Conservation (phyloP, 2,113 vertebrate species). For the Antechinus flavipes region DNA sequence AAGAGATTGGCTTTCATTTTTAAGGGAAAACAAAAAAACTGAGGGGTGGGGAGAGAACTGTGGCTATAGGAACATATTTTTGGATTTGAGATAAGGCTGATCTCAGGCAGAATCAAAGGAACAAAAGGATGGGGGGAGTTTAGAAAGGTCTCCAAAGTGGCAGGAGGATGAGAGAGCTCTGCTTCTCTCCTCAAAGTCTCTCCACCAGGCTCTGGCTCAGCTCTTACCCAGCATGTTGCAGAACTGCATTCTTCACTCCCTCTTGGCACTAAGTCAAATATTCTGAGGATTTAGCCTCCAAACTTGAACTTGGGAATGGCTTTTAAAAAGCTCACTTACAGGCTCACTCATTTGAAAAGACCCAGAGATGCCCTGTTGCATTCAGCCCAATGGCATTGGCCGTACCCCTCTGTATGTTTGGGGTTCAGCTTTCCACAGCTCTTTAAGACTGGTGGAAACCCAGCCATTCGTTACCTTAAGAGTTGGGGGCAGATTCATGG, state of each 20-base stretch:
- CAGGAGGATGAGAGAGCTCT: neutral
- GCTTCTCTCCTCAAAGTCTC: rapidly evolving
- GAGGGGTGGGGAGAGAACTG: neutral
- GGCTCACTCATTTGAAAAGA: neutral
- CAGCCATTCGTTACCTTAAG: conserved; percentile 84
- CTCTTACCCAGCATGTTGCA: rapidly evolving
- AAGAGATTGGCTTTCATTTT: neutral
- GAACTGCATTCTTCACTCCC: neutral
- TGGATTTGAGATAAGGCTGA: neutral
- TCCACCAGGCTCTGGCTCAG: neutral
- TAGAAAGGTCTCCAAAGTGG: neutral
- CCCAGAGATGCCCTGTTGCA: neutral
- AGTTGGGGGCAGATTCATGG: conserved; percentile 84
- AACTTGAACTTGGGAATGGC: neutral
- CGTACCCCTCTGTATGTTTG: rapidly evolving
- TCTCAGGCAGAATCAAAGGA: neutral
- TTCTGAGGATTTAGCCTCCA: neutral
- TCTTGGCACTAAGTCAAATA: neutral
- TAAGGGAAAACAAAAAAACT: neutral
- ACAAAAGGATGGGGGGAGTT: neutral
- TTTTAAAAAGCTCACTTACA: neutral
- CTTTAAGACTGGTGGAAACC: neutral
- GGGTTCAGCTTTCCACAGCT: neutral
- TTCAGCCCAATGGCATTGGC: neutral
- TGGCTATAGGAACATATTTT: neutral